Conservation (phyloP, 2,113 vertebrate genomes). For the Rhinopomastus cyanomelas region DNA sequence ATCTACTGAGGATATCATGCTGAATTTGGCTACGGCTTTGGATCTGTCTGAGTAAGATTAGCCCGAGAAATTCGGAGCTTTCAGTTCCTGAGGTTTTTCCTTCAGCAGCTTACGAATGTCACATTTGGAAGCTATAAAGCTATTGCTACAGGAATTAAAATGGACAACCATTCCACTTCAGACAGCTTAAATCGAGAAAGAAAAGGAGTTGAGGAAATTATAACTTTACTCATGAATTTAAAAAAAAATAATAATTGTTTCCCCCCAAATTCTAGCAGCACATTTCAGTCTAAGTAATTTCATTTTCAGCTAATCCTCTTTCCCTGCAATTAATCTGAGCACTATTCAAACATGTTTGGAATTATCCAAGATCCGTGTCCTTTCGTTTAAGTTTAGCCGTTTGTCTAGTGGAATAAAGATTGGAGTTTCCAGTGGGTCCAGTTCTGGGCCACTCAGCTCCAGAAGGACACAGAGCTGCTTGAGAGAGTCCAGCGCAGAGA, state of each 20-base stretch:
- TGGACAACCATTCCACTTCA: constrained; percentile 20
- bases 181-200: background rate
- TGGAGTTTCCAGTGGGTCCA: background rate
- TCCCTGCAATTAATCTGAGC: background rate
- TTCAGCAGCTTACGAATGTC: constrained; percentile 46
- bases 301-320: constrained; percentile 17
- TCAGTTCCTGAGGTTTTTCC: constrained; percentile 36
- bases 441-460: too few relatives aligned
- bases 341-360: constrained; percentile 8
- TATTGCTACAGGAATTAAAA: constrained; percentile 51
- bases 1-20: constrained; percentile 31
- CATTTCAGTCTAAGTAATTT: constrained; percentile 1
- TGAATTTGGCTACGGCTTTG: constrained; percentile 21
- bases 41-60: constrained; percentile 27
- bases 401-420: constrained; percentile 5
- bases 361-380: background rate
- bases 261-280: background rate
- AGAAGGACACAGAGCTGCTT: too few relatives aligned
- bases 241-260: background rate
- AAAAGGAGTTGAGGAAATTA: constrained; percentile 5
- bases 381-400: constrained; percentile 4
- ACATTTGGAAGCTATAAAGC: constrained; percentile 41
- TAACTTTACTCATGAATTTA: background rate
- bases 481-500: too few relatives aligned
- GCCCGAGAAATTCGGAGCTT: constrained; percentile 32